Evolutionary conservation across 2,797 vertebrate species (phyloP).

Genomic region (Molothrus ater): DNA sequence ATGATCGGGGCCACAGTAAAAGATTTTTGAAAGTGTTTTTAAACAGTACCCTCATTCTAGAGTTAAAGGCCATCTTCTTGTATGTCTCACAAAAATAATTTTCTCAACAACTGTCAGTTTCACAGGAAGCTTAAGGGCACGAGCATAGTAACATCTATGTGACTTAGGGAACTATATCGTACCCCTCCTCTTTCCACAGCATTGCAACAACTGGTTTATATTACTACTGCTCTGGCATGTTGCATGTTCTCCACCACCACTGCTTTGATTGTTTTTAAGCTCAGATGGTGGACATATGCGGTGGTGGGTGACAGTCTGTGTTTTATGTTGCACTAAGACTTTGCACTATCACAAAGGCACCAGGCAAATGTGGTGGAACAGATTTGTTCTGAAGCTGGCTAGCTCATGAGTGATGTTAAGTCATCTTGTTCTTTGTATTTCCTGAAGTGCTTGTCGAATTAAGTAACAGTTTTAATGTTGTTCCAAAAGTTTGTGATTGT

Average conservation of each 20-base stretch:
- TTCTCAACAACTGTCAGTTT: not conserved
- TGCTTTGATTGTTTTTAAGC: not conserved
- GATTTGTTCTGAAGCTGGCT: not conserved
- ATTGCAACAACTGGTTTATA: not conserved
- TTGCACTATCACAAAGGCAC: not conserved
- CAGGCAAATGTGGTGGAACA: not conserved
- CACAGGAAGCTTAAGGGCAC: not conserved
- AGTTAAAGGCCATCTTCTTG: not conserved
- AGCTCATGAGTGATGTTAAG: not conserved
- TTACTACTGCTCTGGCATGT: not conserved
- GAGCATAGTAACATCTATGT: not conserved
- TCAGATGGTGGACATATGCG: not conserved
- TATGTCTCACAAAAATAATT: not conserved
- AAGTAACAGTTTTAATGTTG: not conserved
- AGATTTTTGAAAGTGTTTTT: not conserved
- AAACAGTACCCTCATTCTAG: not conserved
- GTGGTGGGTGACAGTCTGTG: accelerated
- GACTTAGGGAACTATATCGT: not conserved
- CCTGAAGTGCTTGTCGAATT: not conserved
- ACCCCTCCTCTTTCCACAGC: not conserved
- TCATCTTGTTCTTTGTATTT: not conserved
- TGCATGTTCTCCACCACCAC: not conserved
- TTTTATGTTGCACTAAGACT: not conserved
- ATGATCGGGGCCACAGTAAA: not conserved
- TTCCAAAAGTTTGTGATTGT: not conserved